Conservation (phyloP, 2,797 vertebrate species). For the Arrhamphus sclerolepis region DNA sequence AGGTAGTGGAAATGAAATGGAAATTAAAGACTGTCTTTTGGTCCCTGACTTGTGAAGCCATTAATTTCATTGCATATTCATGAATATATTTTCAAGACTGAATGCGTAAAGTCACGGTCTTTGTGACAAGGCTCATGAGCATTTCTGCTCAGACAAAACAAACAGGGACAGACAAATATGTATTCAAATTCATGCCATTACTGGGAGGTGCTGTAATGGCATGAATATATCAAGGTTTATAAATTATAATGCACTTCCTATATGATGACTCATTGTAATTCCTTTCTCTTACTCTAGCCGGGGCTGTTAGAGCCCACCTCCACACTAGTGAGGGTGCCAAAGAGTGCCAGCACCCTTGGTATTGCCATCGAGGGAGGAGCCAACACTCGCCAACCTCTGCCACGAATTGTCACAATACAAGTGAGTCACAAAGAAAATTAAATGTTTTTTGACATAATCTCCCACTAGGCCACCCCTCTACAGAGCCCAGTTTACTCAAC, state of each 20-base stretch:
- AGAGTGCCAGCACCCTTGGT: constrained; percentile 92
- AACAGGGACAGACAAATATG: constrained; percentile 1
- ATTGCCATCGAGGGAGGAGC: constrained; percentile 97
- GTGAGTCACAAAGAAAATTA: constrained; percentile 68
- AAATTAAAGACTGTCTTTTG: not conserved
- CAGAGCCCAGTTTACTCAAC: not conserved
- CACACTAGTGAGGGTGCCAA: constrained; percentile 88
- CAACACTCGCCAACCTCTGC: constrained; percentile 95
- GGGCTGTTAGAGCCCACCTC: constrained; percentile 94
- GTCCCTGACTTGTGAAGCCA: constrained; percentile 7
- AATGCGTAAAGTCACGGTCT: constrained; percentile 10
- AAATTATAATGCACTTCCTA: no score
- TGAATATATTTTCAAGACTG: constrained; percentile 5
- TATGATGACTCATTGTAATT: not conserved
- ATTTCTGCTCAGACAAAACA: constrained; percentile 10
- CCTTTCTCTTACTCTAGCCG: constrained; percentile 77
- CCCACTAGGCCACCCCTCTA: not conserved
- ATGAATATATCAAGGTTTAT: constrained; percentile 5
- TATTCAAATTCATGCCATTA: no score
- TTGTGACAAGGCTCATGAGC: not conserved
- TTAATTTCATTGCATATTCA: constrained; percentile 12
- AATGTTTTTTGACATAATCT: not conserved
- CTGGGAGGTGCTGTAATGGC: constrained; percentile 3
- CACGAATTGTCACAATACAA: constrained; percentile 97
- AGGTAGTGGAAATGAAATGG: not conserved